Conservation (phyloP, 2,797 vertebrate species). For the Trachurus trachurus region DNA sequence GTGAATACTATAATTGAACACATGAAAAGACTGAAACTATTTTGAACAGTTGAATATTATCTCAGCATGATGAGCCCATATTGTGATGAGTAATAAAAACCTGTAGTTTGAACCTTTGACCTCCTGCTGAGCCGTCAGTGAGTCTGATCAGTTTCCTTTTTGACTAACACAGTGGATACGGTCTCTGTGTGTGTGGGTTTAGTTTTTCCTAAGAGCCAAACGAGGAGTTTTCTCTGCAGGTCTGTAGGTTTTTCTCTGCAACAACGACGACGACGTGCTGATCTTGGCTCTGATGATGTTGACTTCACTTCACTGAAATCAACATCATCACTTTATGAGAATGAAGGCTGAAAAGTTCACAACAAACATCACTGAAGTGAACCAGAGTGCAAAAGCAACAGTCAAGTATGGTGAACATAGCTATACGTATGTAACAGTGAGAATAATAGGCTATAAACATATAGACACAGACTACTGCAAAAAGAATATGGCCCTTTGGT, state of each 20-base stretch:
- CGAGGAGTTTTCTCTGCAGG: not conserved
- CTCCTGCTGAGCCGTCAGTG: not conserved
- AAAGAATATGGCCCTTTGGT: too few species aligned
- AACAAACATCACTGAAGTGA: not conserved
- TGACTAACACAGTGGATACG: constrained; percentile 13
- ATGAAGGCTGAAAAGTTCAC: not conserved
- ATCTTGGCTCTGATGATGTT: not conserved
- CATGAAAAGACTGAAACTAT: not conserved
- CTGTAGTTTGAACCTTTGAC: constrained; percentile 12
- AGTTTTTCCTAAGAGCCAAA: not conserved
- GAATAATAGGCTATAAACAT: not conserved
- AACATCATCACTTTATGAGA: not conserved
- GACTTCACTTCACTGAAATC: not conserved
- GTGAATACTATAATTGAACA: not conserved
- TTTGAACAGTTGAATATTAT: not conserved
- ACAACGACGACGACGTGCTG: not conserved
- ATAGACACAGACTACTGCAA: too few species aligned
- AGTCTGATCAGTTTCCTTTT: constrained; percentile 5
- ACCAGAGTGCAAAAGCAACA: not conserved
- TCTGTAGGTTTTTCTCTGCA: not conserved
- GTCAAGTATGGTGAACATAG: not conserved
- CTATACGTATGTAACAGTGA: not conserved
- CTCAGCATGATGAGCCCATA: not conserved
- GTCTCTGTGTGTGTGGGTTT: not conserved
- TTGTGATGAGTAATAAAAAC: not conserved